Base-by-base conservation (phyloP, 2,888 invertebrate species). In the Torymus auratus region DNA sequence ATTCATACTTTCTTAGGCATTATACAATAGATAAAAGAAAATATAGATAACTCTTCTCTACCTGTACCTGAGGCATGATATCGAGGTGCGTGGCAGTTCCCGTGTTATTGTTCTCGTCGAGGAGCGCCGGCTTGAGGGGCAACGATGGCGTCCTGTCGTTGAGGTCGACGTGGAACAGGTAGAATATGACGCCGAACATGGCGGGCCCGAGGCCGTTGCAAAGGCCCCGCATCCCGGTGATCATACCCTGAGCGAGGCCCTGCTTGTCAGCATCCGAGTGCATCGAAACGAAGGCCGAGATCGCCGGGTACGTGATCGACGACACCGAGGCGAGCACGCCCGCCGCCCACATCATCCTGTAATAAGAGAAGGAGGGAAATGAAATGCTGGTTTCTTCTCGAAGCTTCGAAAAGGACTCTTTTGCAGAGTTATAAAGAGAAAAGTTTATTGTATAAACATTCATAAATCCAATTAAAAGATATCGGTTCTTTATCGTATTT, bases 191-290 rank as follows among this genome's bases (percentile, higher is more conserved):
- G 17, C 99, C 99, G 91, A 98, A 99, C 94, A 99, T 96, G 62
- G 99, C 99, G 0, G 99, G 99, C 0, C 99, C 99, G 71, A 99
- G 93, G 15, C 99, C 99, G 90, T 99, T 98, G 90, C 99, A 99
- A 70, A 99, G 94, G 0, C 99, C 99, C 83, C 99, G 93, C 93
- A 99, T 99, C 14, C 99, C 99, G 0, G 99, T 99, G 71, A 99
- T 97, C 95, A 99, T 98, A 83, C 99, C 99, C 92, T 98, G 98
- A 81, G 97, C 97, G 55, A 97, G 94, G 79, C 96, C 99, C 93
- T 99, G 99, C 88, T 98, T 95, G 91, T 99, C 99, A n/a, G 97
- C 96, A 88, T 98, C 96, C 84, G 99, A 98, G 92, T 99, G 98
- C 88, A 98, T 96, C 14, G 99, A 99, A 76, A 99, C 99, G 92